These are phyloP conservation scores for Geodia barretti DNA, from an alignment of 37 sponge, comb jelly and placozoan genomes.

Conservation along the genomic window DNA sequence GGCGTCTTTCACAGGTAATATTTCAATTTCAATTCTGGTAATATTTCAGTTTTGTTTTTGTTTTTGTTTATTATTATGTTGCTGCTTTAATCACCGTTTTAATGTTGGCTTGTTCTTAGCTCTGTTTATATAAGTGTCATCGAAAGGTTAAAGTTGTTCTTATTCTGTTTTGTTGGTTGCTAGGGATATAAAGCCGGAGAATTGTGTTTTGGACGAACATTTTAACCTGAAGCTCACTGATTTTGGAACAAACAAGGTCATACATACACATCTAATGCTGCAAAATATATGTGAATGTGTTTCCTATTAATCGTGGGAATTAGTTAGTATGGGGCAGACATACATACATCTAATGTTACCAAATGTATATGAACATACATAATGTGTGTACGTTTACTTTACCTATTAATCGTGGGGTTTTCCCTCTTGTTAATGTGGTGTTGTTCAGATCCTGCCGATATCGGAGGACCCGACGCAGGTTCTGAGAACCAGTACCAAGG, in stretches of 20 bases:
- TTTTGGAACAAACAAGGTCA: conserved; percentile 87
- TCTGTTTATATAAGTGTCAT: too few relatives aligned
- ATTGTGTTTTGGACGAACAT: conserved; percentile 76
- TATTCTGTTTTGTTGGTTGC: too few relatives aligned
- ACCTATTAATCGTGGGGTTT: too few relatives aligned
- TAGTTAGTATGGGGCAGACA: not conserved
- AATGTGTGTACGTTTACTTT: not conserved
- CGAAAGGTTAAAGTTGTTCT: too few relatives aligned
- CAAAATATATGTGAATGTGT: not conserved
- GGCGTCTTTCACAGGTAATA: conserved; percentile 68
- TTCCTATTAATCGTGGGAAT: too few relatives aligned
- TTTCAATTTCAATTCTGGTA: not conserved
- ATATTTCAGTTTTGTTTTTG: too few relatives aligned
- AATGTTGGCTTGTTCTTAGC: too few relatives aligned
- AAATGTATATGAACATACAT: not conserved
- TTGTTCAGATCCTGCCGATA: conserved; percentile 8
- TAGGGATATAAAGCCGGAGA: conserved; percentile 84
- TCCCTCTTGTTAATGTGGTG: not conserved
- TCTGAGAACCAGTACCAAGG: conserved; percentile 61
- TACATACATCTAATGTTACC: not conserved
- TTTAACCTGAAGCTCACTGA: conserved; percentile 82
- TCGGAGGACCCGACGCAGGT: conserved; percentile 37
- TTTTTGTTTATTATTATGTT: not conserved
- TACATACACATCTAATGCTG: not conserved
- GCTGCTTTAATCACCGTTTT: too few relatives aligned